A percentile compares a stretch with the other conserved stretches of the same genome.
phyloP scores from a whole-genome alignment of 2,113 vertebrate genomes.

The Toxostoma redivivum region DNA sequence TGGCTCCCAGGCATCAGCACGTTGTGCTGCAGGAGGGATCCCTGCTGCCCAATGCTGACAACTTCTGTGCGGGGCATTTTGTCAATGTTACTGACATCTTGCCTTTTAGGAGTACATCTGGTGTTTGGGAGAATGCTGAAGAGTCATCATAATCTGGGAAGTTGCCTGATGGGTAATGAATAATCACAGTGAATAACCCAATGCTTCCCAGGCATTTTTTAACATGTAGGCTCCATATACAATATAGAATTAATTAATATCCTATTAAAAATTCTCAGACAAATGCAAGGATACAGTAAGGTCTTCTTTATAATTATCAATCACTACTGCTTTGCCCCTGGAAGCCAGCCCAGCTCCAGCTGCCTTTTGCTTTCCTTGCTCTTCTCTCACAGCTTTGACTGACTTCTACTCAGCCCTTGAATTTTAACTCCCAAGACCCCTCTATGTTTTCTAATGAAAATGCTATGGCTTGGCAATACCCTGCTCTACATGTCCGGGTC shows the following conservation, averaged over 20 bases:
- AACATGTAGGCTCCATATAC: not conserved
- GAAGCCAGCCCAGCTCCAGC: not conserved
- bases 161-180: not conserved
- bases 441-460: not conserved
- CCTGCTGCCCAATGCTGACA: not conserved
- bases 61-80: not conserved
- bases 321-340: not conserved
- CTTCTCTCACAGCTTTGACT: not conserved
- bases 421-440: not conserved
- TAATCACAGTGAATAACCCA: not conserved
- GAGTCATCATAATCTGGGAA: not conserved
- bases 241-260: not conserved
- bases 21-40: not conserved
- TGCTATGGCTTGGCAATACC: not conserved
- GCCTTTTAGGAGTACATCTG: not conserved
- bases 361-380: not conserved
- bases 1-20: not conserved
- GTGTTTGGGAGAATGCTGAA: not conserved
- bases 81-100: not conserved
- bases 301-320: not conserved
- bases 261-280: not conserved
- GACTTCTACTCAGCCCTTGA: not conserved
- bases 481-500: not conserved
- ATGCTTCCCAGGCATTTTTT: not conserved
- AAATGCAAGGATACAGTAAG: not conserved